Evolutionary conservation across 2,113 vertebrate genomes (phyloP).

Genomic region (Xenotilapia flavipinnis): DNA sequence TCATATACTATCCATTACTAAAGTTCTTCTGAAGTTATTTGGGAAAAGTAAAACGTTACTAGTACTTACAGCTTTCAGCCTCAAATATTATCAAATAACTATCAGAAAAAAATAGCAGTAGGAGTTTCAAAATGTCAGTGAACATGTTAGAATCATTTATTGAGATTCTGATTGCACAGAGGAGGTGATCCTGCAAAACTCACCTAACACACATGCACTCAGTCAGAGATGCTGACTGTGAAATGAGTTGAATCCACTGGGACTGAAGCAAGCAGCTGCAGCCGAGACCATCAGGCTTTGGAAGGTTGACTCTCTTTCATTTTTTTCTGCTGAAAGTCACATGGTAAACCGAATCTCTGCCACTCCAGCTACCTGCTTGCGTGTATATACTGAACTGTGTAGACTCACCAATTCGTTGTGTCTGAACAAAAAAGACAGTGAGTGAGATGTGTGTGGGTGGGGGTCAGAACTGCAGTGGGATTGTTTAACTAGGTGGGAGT

Average conservation of each 20-base stretch:
- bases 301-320: not conserved
- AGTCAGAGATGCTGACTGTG: slow-evolving; percentile 3
- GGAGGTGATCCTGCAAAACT: not conserved
- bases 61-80: not conserved
- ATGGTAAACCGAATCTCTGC: not conserved
- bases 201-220: not conserved
- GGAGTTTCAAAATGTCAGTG: not conserved
- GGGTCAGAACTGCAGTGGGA: not conserved
- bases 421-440: not conserved
- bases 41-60: not conserved
- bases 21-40: not conserved
- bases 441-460: not conserved
- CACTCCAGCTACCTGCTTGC: not conserved
- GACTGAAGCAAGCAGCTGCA: not conserved
- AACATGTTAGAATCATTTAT: not conserved
- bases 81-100: not conserved
- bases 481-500: not conserved
- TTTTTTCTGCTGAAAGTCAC: not conserved
- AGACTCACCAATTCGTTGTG: not conserved
- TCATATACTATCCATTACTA: not conserved
- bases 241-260: slow-evolving; percentile 15
- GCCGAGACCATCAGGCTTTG: not conserved
- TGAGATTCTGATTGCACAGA: not conserved
- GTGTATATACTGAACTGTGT: not conserved
- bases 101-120: not conserved